Evolutionary conservation across 2,113 vertebrate genomes (phyloP).

Genomic region (Semnopithecus entellus): DNA sequence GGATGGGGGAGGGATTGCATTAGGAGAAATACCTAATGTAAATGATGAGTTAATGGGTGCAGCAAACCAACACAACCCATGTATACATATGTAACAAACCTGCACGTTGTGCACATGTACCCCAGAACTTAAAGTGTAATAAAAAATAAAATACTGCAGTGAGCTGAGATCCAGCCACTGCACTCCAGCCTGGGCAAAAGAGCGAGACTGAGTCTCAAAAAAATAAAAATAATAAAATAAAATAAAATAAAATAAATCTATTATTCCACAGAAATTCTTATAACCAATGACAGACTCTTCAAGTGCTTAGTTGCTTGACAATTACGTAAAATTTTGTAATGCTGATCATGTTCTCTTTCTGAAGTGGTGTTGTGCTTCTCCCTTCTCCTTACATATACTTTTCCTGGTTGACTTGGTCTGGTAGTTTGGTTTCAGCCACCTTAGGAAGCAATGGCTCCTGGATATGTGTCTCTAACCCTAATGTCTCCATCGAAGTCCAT

Average conservation of each 20-base stretch:
- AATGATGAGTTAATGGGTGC: too few species aligned
- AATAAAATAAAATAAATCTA: neutral
- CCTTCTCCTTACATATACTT: neutral
- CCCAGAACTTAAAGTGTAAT: too few species aligned
- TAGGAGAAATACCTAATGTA: too few species aligned
- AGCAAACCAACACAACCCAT: too few species aligned
- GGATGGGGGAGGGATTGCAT: too few species aligned
- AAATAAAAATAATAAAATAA: too few species aligned
- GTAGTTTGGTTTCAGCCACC: neutral
- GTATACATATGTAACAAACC: too few species aligned
- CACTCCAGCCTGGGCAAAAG: too few species aligned
- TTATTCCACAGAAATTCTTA: neutral
- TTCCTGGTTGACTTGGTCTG: neutral
- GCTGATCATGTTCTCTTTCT: neutral
- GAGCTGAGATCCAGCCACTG: too few species aligned
- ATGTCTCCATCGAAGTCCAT: neutral
- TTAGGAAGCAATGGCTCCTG: neutral
- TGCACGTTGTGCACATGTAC: too few species aligned
- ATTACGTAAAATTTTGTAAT: neutral
- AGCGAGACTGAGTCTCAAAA: too few species aligned
- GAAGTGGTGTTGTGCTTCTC: neutral
- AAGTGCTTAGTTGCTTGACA: neutral
- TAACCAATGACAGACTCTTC: neutral
- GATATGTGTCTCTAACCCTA: neutral
- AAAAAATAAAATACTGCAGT: too few species aligned